Evolutionary conservation across 2,888 invertebrate species (phyloP).

Genomic region (Spilosoma lubricipeda): DNA sequence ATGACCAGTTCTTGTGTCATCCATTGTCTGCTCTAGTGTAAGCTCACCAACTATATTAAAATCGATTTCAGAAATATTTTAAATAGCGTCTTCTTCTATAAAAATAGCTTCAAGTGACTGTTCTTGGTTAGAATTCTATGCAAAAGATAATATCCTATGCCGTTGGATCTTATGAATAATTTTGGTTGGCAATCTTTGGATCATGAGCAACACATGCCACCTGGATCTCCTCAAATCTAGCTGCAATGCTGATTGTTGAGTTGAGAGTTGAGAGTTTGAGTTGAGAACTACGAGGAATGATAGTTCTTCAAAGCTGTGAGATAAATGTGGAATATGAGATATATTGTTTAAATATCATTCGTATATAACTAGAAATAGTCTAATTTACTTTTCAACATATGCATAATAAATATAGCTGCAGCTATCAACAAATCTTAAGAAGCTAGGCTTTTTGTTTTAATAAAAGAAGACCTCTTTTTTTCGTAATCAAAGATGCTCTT

Average conservation of each 20-base stretch:
- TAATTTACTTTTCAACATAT: neutral
- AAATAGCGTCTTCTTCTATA: too few relatives aligned
- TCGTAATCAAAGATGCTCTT: conserved; percentile 24
- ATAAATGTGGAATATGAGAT: neutral
- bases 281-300: too few relatives aligned
- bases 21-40: neutral
- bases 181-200: too few relatives aligned
- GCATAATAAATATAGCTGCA: neutral
- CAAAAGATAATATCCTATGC: too few relatives aligned
- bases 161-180: too few relatives aligned
- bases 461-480: conserved; percentile 28
- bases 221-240: too few relatives aligned
- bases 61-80: neutral
- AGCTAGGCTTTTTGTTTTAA: neutral
- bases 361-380: neutral
- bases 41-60: neutral
- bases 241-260: too few relatives aligned
- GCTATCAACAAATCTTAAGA: conserved; percentile 4
- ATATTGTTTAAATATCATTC: neutral
- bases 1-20: neutral
- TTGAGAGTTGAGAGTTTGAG: too few relatives aligned
- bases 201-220: too few relatives aligned
- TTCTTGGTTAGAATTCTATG: too few relatives aligned
- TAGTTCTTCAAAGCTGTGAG: neutral
- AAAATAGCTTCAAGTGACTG: too few relatives aligned